A percentile compares a stretch with the other conserved stretches of the same genome.
phyloP scores from a whole-genome alignment of 2,797 vertebrate species.

The Pseudochirops cupreus region DNA sequence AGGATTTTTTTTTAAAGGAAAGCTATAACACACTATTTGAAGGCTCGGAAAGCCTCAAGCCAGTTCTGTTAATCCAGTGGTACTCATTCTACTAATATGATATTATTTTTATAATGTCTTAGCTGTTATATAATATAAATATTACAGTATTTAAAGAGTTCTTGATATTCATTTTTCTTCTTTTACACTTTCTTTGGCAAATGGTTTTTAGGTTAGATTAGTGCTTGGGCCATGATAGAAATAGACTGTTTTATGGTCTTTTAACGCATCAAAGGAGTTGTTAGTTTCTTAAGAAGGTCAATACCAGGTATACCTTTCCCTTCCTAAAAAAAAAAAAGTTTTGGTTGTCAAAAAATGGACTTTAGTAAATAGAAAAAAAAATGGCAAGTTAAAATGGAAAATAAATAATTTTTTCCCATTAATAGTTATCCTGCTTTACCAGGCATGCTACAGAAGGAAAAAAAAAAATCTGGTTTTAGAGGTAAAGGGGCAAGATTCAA shows the following conservation, averaged over 20 bases:
- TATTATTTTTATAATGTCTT: constrained; percentile 59
- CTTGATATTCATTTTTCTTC: constrained; percentile 49
- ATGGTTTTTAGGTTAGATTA: constrained; percentile 73
- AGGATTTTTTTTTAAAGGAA: constrained; percentile 44
- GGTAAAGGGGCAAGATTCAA: background rate
- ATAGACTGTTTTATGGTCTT: constrained; percentile 75
- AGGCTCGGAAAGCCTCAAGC: constrained; percentile 9
- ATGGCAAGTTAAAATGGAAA: constrained; percentile 23
- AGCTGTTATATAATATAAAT: constrained; percentile 52
- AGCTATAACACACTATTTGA: constrained; percentile 62
- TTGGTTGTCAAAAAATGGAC: constrained; percentile 10
- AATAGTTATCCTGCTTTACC: background rate
- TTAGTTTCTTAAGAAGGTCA: constrained; percentile 77
- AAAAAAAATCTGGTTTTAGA: background rate
- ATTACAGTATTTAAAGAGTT: constrained; percentile 54
- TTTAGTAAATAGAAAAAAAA: constrained; percentile 37
- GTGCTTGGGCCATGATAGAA: constrained; percentile 74
- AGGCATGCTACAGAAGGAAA: background rate
- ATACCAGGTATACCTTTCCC: constrained; percentile 61
- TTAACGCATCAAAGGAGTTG: constrained; percentile 77
- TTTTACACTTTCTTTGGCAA: constrained; percentile 49
- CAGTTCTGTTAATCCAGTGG: constrained; percentile 56
- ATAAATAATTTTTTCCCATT: background rate
- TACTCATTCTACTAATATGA: constrained; percentile 1
- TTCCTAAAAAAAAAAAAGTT: constrained; percentile 20